A percentile compares a stretch with the other conserved stretches of the same genome.
These are phyloP conservation scores for Eurytoma adleriae DNA, from an alignment of 2,888 invertebrate species.

Conservation along the genomic window DNA sequence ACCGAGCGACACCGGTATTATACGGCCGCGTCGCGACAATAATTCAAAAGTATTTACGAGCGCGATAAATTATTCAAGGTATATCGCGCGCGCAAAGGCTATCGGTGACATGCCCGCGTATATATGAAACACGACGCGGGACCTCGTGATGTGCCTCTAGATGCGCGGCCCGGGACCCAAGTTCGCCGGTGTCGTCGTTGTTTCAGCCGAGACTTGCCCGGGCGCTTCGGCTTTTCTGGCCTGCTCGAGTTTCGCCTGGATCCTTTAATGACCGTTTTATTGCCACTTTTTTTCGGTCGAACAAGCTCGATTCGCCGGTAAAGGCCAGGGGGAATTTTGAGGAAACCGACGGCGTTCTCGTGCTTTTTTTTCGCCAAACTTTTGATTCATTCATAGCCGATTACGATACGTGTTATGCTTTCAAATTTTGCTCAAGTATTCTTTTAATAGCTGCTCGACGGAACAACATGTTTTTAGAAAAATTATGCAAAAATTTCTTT, in stretches of 20 bases:
- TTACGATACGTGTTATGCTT: too few relatives aligned
- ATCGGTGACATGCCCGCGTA: conserved; percentile 57
- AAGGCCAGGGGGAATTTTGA: too few relatives aligned
- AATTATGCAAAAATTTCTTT: too few relatives aligned
- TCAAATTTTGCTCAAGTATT: too few relatives aligned
- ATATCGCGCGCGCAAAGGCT: conserved; percentile 59
- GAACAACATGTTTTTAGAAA: too few relatives aligned
- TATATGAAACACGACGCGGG: conserved; percentile 57
- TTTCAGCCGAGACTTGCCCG: not conserved
- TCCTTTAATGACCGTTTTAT: conserved; percentile 14
- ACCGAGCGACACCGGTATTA: conserved; percentile 39
- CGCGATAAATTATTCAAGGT: conserved; percentile 64
- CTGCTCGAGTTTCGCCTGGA: conserved; percentile 23
- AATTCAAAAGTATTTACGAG: conserved; percentile 66
- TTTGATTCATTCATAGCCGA: too few relatives aligned
- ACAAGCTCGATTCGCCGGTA: too few relatives aligned
- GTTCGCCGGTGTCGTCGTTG: not conserved
- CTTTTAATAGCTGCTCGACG: too few relatives aligned
- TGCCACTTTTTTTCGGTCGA: not conserved
- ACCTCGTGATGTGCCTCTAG: conserved; percentile 48
- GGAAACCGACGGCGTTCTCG: too few relatives aligned
- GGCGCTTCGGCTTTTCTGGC: not conserved
- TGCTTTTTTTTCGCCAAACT: too few relatives aligned
- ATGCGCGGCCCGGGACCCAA: conserved; percentile 19
- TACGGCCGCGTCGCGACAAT: conserved; percentile 59